phyloP scores from a whole-genome alignment of 1,140 invertebrate genomes.

The Trichoplusia ni region DNA sequence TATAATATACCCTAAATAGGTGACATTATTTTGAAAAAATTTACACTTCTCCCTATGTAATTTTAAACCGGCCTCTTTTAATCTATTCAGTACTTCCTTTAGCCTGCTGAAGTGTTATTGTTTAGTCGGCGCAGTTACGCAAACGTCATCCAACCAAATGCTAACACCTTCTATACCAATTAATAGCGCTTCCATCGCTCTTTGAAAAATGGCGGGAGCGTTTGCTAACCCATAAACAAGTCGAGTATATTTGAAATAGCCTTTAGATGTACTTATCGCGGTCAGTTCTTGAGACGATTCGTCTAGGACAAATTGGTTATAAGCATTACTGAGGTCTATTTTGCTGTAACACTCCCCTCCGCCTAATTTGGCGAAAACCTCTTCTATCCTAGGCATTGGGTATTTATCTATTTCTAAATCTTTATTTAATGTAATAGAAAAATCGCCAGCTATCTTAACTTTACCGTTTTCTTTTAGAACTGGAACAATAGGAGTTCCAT shows the following conservation, averaged over 20 bases:
- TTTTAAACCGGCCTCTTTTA: constrained; percentile 13
- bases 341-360: constrained; percentile 48
- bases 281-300: constrained; percentile 46
- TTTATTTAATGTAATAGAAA: constrained; percentile 43
- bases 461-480: constrained; percentile 40
- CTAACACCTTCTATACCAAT: constrained; percentile 44
- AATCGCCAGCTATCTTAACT: constrained; percentile 48
- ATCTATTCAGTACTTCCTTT: not conserved
- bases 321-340: constrained; percentile 57
- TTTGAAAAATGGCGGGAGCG: constrained; percentile 59
- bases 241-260: constrained; percentile 55
- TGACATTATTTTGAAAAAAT: constrained; percentile 31
- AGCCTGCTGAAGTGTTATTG: too few relatives aligned
- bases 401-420: constrained; percentile 45
- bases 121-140: constrained; percentile 40
- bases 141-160: constrained; percentile 47
- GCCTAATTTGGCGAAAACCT: constrained; percentile 44
- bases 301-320: constrained; percentile 51
- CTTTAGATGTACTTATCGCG: constrained; percentile 55
- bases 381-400: constrained; percentile 42
- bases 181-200: constrained; percentile 56
- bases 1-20: constrained; percentile 34
- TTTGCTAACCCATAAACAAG: constrained; percentile 56
- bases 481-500: constrained; percentile 48
- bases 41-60: constrained; percentile 34